Evolutionary conservation across 2,797 vertebrate species (phyloP), one percentile per base, ranked within the genome.

Genomic region (Coranthus polyacanthus): DNA sequence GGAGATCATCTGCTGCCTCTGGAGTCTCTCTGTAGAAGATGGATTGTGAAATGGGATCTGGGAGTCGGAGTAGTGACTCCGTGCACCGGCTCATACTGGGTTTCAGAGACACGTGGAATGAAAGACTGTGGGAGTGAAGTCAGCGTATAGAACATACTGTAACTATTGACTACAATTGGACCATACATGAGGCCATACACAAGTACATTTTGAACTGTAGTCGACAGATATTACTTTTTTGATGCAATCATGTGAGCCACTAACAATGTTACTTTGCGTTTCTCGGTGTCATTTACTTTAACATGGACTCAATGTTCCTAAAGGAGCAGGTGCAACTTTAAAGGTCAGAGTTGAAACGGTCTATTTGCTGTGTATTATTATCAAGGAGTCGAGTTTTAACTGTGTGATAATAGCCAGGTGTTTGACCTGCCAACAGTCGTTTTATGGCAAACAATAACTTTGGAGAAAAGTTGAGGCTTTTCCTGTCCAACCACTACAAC

Each of bases 31-130:
- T 39, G 45, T 51, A 39, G 53, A 39, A 57, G 39, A 51, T 12
- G 34, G 52, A 59, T 49, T 39, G 50, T 69, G 45, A 63, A 66
- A 75, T 38, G 10, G n/a, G 51, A 59, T 75, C 68, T 68, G 42
- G 53, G 55, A 57, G 51, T 41, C 61, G 65, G 32, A 72, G 38
- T 12, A 13, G 24, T 61, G 36, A 34, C 21, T 60, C 12, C 15
- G 11, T 39, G 34, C 20, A 20, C 16, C 45, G 12, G 26, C 42
- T 66, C 17, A 38, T 52, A 21, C 39, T 54, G 51, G 21, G 38
- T 42, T 54, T 68, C 55, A 63, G 29, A 21, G 50, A 60, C 53
- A 69, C 0, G 2, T 47, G 46, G 34, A 54, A 61, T 39, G 21
- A 17, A 17, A 50, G 44, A 47, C 62, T 41, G 20, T 46, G 32